Evolutionary conservation across 2,888 invertebrate genomes (phyloP).

Genomic region (Tipula helvola): DNA sequence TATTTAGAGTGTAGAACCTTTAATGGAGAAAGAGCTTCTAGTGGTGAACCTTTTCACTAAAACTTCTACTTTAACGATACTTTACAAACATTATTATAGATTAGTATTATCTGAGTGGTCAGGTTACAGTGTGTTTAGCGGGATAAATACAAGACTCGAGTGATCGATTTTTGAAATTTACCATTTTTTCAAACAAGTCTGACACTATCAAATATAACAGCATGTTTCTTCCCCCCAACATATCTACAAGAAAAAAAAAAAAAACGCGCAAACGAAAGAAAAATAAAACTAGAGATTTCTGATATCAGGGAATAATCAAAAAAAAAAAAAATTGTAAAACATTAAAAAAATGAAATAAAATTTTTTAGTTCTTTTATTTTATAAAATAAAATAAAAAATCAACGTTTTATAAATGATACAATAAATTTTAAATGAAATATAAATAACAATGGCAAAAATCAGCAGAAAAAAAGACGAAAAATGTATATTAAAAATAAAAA

Average conservation of each 20-base stretch:
- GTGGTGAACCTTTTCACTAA: too few species aligned
- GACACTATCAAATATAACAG: too few species aligned
- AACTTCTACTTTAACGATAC: too few species aligned
- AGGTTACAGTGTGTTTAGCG: too few species aligned
- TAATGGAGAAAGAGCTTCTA: too few species aligned
- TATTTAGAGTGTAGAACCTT: too few species aligned
- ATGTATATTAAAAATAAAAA: slow-evolving; percentile 5
- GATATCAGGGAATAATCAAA: background rate
- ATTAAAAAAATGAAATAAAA: background rate
- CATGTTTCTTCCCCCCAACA: background rate
- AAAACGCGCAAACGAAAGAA: background rate
- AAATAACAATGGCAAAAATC: slow-evolving; percentile 9
- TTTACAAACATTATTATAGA: too few species aligned
- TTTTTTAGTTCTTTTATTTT: background rate
- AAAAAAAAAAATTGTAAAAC: background rate
- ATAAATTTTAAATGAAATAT: slow-evolving; percentile 9
- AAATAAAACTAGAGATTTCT: background rate
- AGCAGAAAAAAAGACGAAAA: background rate
- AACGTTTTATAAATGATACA: slow-evolving; percentile 9
- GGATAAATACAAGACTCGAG: too few species aligned
- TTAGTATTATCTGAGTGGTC: too few species aligned
- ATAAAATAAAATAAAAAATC: background rate
- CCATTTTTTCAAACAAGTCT: too few species aligned
- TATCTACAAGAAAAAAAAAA: background rate
- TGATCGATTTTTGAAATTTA: too few species aligned